Conservation (phyloP, 1,140 invertebrate genomes). For the Panagrolaimus sp. region DNA sequence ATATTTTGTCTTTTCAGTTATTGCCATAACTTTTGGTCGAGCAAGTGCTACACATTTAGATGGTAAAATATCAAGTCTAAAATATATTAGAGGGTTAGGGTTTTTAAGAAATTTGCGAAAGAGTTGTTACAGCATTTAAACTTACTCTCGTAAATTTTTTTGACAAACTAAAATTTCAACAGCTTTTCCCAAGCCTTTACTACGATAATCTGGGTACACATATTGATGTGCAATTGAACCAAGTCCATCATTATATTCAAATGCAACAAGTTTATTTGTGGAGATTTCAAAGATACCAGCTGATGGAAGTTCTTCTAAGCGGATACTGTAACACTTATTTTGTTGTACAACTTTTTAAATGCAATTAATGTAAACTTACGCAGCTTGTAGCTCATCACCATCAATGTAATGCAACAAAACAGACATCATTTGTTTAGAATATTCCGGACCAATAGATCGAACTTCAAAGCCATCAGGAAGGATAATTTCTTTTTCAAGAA, state of each 20-base stretch:
- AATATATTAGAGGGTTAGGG: not conserved
- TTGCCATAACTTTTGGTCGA: not conserved
- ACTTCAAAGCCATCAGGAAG: not conserved
- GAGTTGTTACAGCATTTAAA: not conserved
- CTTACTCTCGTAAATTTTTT: not conserved
- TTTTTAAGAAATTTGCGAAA: too few species aligned
- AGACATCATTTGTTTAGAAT: not conserved
- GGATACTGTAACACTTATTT: not conserved
- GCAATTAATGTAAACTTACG: not conserved
- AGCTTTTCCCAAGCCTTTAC: not conserved
- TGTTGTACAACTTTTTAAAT: not conserved
- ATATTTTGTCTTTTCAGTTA: not conserved
- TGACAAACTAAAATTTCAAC: slow-evolving; percentile 7
- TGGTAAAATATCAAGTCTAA: not conserved
- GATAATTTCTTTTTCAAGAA: not conserved
- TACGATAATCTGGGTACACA: not conserved
- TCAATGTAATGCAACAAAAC: not conserved
- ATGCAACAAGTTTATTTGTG: slow-evolving; percentile 4
- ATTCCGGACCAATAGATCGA: not conserved
- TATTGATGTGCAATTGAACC: slow-evolving; percentile 3
- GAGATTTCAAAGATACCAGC: not conserved
- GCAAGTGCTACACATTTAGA: not conserved
- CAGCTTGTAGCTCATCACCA: not conserved
- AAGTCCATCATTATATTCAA: slow-evolving; percentile 3
- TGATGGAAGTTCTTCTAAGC: not conserved